phyloP scores from a whole-genome alignment of 2,888 invertebrate species.

The Trissolcus japonicus region DNA sequence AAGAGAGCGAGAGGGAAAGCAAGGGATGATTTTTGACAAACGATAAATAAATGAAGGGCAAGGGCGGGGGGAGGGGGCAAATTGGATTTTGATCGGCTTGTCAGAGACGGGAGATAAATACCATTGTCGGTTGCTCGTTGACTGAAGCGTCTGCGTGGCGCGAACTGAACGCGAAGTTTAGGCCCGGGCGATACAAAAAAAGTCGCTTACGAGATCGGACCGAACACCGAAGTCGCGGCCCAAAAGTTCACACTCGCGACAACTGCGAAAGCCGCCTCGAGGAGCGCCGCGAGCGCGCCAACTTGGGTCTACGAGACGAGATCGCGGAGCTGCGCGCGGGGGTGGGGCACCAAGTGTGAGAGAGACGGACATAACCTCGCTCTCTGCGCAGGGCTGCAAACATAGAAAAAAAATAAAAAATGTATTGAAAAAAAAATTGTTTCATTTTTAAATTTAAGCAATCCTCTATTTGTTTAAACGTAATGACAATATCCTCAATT shows the following conservation, averaged over 20 bases:
- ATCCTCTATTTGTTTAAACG: no score
- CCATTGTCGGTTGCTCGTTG: conserved; percentile 20
- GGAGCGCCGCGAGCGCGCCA: conserved; percentile 43
- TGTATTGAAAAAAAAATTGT: no score
- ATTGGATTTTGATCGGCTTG: conserved; percentile 12
- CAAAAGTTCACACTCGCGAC: conserved; percentile 33
- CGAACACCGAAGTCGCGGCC: conserved; percentile 32
- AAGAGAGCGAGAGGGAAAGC: neutral
- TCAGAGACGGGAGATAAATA: conserved; percentile 15
- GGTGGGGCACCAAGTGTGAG: conserved; percentile 1
- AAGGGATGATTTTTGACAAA: neutral
- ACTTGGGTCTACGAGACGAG: conserved; percentile 16
- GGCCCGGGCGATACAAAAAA: conserved; percentile 28
- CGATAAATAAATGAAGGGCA: neutral
- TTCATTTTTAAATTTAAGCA: no score
- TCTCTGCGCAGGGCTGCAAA: no score
- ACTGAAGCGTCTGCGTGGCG: conserved; percentile 15
- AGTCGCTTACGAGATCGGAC: conserved; percentile 16
- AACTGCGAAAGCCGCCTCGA: conserved; percentile 45
- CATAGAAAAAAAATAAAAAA: no score
- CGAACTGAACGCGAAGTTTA: conserved; percentile 19
- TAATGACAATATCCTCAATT: no score
- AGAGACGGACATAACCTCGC: no score
- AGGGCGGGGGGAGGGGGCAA: neutral
- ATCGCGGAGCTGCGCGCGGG: conserved; percentile 5